phyloP scores from a whole-genome alignment of 2,113 vertebrate species.

The Solea senegalensis region DNA sequence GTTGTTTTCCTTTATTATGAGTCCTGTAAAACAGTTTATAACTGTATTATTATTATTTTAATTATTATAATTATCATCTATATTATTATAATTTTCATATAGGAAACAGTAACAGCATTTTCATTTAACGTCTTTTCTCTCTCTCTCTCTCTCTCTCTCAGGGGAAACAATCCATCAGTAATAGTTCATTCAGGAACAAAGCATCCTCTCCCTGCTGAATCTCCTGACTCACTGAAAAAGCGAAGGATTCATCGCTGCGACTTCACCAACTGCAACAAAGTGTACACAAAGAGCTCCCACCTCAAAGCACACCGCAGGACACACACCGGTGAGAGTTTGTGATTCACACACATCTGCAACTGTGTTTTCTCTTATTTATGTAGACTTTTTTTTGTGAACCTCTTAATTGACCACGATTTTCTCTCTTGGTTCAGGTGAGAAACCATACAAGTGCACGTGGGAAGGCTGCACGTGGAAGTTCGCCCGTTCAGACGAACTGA shows the following conservation, averaged over 20 bases:
- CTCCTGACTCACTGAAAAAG: conserved; percentile 92
- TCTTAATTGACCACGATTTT: neutral
- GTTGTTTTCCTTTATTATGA: too few species aligned
- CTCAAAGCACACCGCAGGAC: conserved; percentile 97
- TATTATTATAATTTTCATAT: too few species aligned
- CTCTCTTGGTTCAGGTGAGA: conserved; percentile 86
- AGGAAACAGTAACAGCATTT: neutral
- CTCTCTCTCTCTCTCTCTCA: conserved; percentile 55
- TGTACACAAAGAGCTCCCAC: conserved; percentile 99
- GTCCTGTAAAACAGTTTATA: too few species aligned
- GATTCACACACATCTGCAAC: neutral
- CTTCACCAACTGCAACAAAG: conserved; percentile 95
- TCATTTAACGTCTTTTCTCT: neutral
- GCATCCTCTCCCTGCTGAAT: conserved; percentile 91
- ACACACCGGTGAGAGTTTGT: conserved; percentile 87
- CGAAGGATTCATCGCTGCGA: conserved; percentile 95
- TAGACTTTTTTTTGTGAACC: neutral
- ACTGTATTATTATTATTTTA: too few species aligned
- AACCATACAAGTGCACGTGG: conserved; percentile 98
- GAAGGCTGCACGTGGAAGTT: conserved; percentile 99
- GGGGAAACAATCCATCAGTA: conserved; percentile 90
- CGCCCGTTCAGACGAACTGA: conserved; percentile 97
- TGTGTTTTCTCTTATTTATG: too few species aligned
- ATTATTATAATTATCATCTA: too few species aligned
- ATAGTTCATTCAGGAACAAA: conserved; percentile 88